phyloP scores from a whole-genome alignment of 92 coral and sea anemone genomes.

The Chrysogorgia sp. region DNA sequence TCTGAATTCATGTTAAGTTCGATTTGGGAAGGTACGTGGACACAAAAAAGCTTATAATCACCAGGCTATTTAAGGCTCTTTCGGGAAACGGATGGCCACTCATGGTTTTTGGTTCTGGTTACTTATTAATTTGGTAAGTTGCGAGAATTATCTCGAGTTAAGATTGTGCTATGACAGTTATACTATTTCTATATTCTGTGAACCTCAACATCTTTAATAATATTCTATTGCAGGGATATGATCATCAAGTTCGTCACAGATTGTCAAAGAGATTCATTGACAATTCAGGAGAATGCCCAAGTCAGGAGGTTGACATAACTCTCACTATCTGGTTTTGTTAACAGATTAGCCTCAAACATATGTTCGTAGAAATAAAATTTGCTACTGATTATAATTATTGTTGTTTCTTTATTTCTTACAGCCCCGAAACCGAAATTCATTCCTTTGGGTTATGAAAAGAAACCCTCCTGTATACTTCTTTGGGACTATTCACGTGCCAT shows the following conservation, averaged over 20 bases:
- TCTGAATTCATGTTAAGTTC: too few species aligned
- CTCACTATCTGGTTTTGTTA: not conserved
- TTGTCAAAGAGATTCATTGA: conserved; percentile 17
- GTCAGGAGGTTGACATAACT: conserved; percentile 3
- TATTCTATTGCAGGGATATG: conserved; percentile 8
- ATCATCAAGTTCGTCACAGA: conserved; percentile 14
- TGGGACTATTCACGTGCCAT: conserved; percentile 97
- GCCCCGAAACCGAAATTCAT: conserved; percentile 72
- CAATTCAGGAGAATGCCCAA: conserved; percentile 16
- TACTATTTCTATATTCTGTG: conserved; percentile 22
- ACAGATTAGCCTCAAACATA: not conserved
- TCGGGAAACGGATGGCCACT: conserved; percentile 44
- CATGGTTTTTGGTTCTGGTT: conserved; percentile 45
- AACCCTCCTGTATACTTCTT: conserved; percentile 94
- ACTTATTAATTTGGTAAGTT: conserved; percentile 48
- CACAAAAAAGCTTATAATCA: too few species aligned
- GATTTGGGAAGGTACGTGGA: too few species aligned
- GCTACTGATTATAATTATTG: too few species aligned
- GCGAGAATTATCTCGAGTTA: conserved; percentile 24
- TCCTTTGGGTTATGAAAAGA: conserved; percentile 83
- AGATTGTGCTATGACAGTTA: too few species aligned
- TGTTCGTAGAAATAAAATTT: too few species aligned
- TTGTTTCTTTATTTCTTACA: not conserved
- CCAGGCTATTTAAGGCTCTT: too few species aligned
- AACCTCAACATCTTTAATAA: not conserved